These are phyloP conservation scores for Rhynchonycteris naso DNA, from an alignment of 2,797 vertebrate genomes.

Conservation along the genomic window DNA sequence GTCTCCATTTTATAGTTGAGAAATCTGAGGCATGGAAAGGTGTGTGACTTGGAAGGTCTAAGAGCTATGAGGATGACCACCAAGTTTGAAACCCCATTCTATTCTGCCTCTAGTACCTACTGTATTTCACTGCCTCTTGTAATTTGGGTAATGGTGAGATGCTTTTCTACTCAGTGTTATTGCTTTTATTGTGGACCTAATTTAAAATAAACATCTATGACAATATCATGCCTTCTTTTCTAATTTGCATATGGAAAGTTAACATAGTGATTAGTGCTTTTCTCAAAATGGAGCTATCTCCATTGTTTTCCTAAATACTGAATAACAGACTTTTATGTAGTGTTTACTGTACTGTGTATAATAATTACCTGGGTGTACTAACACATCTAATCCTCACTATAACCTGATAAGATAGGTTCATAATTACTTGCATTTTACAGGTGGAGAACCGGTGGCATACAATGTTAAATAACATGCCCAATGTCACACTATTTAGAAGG, in stretches of 20 bases:
- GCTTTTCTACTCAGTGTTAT: conserved; percentile 12
- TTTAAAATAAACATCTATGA: neutral
- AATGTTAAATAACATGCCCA: neutral
- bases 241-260: conserved; percentile 53
- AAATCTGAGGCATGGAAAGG: neutral
- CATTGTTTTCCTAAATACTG: conserved; percentile 28
- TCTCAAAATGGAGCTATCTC: neutral
- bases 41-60: neutral
- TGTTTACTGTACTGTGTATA: neutral
- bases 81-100: neutral
- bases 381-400: neutral
- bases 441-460: neutral
- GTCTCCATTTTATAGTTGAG: neutral
- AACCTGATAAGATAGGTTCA: neutral
- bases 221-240: neutral
- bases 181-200: neutral
- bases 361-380: neutral
- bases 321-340: conserved; percentile 29
- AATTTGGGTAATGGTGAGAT: neutral
- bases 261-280: conserved; percentile 36
- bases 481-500: conserved; percentile 17
- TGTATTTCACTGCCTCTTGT: neutral
- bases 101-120: neutral
- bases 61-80: neutral
- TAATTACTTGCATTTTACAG: neutral